Conservation (phyloP, 1,140 invertebrate genomes). For the Phymorhynchus buccinoides region DNA sequence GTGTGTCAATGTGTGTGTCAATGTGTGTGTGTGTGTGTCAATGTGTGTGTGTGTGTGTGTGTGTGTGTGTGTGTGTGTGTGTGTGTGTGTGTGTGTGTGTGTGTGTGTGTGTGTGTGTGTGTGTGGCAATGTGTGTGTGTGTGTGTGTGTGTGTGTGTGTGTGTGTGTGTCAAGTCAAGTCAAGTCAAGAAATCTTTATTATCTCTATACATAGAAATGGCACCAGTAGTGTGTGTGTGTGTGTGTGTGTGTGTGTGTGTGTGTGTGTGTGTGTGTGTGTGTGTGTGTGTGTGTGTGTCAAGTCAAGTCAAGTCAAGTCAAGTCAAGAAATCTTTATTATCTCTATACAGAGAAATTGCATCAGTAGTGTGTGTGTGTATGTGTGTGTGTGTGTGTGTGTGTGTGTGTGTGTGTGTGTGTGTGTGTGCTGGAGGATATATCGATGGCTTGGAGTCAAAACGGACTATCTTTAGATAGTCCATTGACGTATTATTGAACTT, state of each 20-base stretch:
- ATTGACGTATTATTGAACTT: too few relatives aligned
- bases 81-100: background rate
- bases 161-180: too few relatives aligned
- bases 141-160: background rate
- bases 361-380: background rate
- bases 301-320: too few relatives aligned
- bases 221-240: constrained; percentile 7
- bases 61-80: background rate
- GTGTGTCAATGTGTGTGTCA: constrained; percentile 16
- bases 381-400: background rate
- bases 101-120: background rate
- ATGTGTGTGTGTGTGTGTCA: background rate
- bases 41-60: background rate
- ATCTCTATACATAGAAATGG: too few relatives aligned
- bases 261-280: background rate
- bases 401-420: background rate
- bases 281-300: too few relatives aligned
- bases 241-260: constrained; percentile 5
- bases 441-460: too few relatives aligned
- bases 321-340: too few relatives aligned
- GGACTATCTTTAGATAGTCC: too few relatives aligned
- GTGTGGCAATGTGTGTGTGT: background rate
- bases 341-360: too few relatives aligned
- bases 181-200: background rate
- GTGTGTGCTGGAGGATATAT: too few relatives aligned